Percentiles rank a stretch among this genome's conserved stretches.
phyloP scores from a whole-genome alignment of 2,888 invertebrate species.

The Anticlea derivata region DNA sequence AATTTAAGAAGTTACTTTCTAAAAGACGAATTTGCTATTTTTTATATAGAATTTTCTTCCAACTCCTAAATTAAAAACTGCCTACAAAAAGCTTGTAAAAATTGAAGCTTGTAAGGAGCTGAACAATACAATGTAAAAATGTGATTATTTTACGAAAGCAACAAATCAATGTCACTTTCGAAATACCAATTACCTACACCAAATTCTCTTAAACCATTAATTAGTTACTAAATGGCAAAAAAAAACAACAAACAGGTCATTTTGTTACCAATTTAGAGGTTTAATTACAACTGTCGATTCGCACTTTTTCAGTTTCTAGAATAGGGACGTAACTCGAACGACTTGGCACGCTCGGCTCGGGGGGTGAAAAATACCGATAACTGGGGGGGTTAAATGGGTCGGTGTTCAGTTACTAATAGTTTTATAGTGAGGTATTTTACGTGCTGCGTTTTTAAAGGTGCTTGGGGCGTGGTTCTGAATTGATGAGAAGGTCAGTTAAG shows the following conservation, averaged over 20 bases:
- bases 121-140: too few species aligned
- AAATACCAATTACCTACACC: too few species aligned
- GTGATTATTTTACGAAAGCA: too few species aligned
- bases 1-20: too few species aligned
- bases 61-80: too few species aligned
- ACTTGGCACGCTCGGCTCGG: constrained; percentile 49
- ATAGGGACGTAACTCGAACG: constrained; percentile 46
- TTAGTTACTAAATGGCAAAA: constrained; percentile 5
- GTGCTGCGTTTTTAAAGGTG: constrained; percentile 20
- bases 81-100: too few species aligned
- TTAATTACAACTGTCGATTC: constrained; percentile 17
- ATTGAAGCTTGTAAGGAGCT: too few species aligned
- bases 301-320: constrained; percentile 37
- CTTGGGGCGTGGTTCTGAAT: background rate
- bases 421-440: constrained; percentile 30
- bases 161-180: too few species aligned
- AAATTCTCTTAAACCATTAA: background rate
- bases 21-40: too few species aligned
- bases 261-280: constrained; percentile 9
- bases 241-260: constrained; percentile 6
- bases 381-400: constrained; percentile 42
- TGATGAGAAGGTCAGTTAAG: background rate
- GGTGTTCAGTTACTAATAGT: constrained; percentile 30
- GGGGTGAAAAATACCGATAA: constrained; percentile 55
- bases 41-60: too few species aligned